Conservation (phyloP, 2,888 invertebrate species). For the Yponomeuta plumbellus region DNA sequence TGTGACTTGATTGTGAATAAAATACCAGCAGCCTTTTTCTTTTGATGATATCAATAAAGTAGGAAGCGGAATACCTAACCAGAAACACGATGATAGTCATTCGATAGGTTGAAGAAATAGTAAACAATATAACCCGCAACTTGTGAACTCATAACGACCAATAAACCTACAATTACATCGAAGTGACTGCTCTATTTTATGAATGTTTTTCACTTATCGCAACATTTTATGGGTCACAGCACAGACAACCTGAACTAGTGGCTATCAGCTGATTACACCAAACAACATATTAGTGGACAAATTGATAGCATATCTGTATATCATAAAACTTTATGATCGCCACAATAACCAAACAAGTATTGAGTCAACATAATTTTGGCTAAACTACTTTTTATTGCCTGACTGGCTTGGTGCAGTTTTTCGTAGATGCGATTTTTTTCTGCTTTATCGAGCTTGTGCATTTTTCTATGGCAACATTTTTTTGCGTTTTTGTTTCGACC, state of each 20-base stretch:
- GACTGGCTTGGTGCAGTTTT: neutral
- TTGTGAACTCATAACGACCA: neutral
- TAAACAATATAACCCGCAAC: neutral
- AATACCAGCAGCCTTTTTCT: neutral
- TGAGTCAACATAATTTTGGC: slow-evolving; percentile 58
- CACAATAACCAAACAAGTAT: slow-evolving; percentile 55
- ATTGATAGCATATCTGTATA: slow-evolving; percentile 59
- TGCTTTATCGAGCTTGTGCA: neutral
- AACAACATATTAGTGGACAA: slow-evolving; percentile 49
- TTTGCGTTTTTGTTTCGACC: no score
- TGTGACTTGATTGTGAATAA: neutral
- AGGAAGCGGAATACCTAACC: neutral
- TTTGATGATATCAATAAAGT: neutral
- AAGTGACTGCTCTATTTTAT: neutral
- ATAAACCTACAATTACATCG: neutral
- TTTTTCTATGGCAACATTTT: no score
- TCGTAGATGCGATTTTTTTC: neutral
- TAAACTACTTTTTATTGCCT: neutral
- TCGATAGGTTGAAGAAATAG: neutral
- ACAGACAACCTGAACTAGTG: slow-evolving; percentile 34
- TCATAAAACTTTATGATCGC: slow-evolving; percentile 62
- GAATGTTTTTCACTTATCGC: slow-evolving; percentile 5
- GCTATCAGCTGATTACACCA: slow-evolving; percentile 48
- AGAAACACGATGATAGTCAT: neutral
- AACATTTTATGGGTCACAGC: slow-evolving; percentile 39